Percentiles rank a stretch among this genome's conserved stretches.
These are phyloP conservation scores for Drosophila subquinaria DNA, from an alignment of 2,888 invertebrate genomes.

Conservation along the genomic window DNA sequence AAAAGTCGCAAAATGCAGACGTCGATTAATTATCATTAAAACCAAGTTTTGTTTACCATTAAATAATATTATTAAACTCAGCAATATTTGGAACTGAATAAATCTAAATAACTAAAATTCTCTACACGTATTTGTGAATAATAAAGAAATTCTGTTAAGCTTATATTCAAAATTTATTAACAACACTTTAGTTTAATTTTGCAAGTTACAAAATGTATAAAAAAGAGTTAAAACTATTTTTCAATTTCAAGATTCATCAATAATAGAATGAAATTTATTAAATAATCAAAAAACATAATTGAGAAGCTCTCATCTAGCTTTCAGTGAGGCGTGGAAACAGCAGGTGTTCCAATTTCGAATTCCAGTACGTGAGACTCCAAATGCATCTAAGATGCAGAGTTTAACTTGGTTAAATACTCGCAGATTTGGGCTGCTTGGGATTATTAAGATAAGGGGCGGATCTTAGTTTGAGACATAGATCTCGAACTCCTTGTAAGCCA, in stretches of 20 bases:
- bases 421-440: slow-evolving; percentile 9
- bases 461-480: slow-evolving; percentile 86
- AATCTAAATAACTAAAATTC: too few relatives aligned
- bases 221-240: slow-evolving; percentile 17
- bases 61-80: too few relatives aligned
- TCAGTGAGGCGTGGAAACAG: slow-evolving; percentile 26
- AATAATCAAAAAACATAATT: slow-evolving; percentile 29
- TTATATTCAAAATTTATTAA: slow-evolving; percentile 46
- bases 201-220: slow-evolving; percentile 30
- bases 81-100: too few relatives aligned
- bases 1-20: too few relatives aligned
- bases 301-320: slow-evolving; percentile 14
- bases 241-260: slow-evolving; percentile 42
- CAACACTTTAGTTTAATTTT: slow-evolving; percentile 37
- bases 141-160: background rate
- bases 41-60: too few relatives aligned
- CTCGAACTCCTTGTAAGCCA: slow-evolving; percentile 93
- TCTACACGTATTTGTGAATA: background rate
- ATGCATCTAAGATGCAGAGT: slow-evolving; percentile 43
- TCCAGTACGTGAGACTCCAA: slow-evolving; percentile 47
- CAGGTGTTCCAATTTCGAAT: slow-evolving; percentile 29
- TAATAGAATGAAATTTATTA: slow-evolving; percentile 16
- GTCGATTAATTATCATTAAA: too few relatives aligned
- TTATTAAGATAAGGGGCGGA: background rate
- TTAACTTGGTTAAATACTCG: slow-evolving; percentile 47